phyloP scores from a whole-genome alignment of 1,140 invertebrate species.

The Cataglyphis hispanica region DNA sequence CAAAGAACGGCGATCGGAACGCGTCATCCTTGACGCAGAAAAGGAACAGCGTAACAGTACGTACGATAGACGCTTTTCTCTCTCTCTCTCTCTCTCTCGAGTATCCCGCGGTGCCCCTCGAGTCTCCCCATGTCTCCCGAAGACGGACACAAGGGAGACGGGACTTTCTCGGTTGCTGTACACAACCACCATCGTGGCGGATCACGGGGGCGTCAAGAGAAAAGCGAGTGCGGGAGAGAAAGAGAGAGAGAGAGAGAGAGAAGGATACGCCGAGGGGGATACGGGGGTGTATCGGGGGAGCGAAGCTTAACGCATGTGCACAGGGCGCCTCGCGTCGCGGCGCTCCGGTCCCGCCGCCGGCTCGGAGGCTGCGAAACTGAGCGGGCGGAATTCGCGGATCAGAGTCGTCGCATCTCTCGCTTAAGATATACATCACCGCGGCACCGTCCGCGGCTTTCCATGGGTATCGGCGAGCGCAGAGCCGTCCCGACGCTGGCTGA shows the following conservation, averaged over 20 bases:
- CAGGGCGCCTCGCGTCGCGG: conserved; percentile 85
- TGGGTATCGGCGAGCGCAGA: conserved; percentile 72
- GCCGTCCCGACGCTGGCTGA: conserved; percentile 72
- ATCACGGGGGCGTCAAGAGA: conserved; percentile 80
- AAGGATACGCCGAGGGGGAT: conserved; percentile 51
- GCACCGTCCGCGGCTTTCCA: conserved; percentile 69
- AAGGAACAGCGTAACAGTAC: conserved; percentile 81
- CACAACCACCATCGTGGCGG: conserved; percentile 77
- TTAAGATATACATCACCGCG: conserved; percentile 79
- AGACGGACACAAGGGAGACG: conserved; percentile 55
- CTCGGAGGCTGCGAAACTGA: conserved; percentile 84
- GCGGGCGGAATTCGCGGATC: conserved; percentile 84
- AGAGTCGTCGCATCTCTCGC: conserved; percentile 85
- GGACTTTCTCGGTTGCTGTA: conserved; percentile 53
- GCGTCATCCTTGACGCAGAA: conserved; percentile 80
- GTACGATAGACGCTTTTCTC: conserved; percentile 70
- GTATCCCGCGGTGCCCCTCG: conserved; percentile 45
- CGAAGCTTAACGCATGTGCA: conserved; percentile 85
- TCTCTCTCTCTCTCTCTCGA: neutral
- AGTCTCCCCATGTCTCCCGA: conserved; percentile 29
- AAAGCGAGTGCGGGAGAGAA: conserved; percentile 23
- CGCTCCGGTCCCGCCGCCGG: conserved; percentile 81
- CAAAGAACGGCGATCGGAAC: neutral
- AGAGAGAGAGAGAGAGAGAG: no score
- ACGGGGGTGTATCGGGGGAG: conserved; percentile 71